Percentiles rank a stretch among this genome's conserved stretches.
Conservation (phyloP, 2,888 invertebrate genomes). For the Epistrophella euchroma region DNA sequence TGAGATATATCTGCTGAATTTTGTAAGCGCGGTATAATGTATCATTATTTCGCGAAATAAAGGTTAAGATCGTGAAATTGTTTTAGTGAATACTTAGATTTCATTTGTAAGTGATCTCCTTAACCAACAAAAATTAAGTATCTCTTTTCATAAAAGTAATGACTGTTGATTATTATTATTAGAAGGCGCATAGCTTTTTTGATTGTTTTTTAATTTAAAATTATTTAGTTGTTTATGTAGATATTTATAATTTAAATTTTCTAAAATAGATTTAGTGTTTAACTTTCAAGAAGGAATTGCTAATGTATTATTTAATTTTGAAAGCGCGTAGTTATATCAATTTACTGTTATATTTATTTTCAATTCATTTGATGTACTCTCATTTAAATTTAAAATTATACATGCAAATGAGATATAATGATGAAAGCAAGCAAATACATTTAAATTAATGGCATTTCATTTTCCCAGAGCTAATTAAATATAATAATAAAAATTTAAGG, state of each 20-base stretch:
- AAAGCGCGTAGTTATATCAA: neutral
- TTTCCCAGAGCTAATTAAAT: constrained; percentile 41
- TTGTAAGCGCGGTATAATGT: neutral
- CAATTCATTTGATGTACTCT: neutral
- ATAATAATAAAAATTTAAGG: constrained; percentile 1
- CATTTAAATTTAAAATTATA: constrained; percentile 9
- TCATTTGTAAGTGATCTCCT: no score
- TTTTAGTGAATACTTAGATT: no score
- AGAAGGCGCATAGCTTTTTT: neutral
- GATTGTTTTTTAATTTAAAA: neutral
- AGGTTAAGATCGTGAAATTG: neutral
- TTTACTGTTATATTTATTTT: neutral
- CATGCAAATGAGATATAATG: constrained; percentile 44
- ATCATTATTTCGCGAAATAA: neutral
- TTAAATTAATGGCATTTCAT: constrained; percentile 58
- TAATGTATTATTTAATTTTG: neutral
- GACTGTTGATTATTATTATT: neutral
- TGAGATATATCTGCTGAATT: neutral
- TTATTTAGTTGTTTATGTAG: neutral
- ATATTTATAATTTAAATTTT: neutral
- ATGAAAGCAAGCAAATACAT: constrained; percentile 34
- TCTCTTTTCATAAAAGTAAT: no score
- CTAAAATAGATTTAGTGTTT: neutral
- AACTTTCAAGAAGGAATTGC: neutral
- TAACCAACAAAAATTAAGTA: neutral